A percentile compares a stretch with the other conserved stretches of the same genome.
Evolutionary conservation across 2,888 invertebrate species (phyloP).

Genomic region (Papilio protenor): DNA sequence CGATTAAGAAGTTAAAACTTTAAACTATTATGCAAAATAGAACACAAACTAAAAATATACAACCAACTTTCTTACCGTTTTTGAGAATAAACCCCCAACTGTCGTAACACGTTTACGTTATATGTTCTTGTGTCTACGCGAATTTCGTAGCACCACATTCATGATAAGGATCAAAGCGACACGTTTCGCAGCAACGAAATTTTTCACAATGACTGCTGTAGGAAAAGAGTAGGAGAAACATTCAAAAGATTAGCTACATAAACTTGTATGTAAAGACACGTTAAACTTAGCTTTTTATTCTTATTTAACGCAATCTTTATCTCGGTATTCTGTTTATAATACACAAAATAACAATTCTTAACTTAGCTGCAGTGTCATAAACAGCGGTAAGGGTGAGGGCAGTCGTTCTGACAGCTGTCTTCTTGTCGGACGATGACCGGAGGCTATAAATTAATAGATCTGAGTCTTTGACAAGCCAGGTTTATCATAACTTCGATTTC

Average conservation of each 20-base stretch:
- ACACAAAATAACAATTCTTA: neutral
- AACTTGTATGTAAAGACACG: neutral
- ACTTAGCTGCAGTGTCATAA: slow-evolving; percentile 23
- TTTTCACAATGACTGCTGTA: slow-evolving; percentile 28
- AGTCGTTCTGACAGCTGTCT: slow-evolving; percentile 72
- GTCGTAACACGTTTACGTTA: slow-evolving; percentile 71
- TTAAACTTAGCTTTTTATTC: neutral
- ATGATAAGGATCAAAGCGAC: slow-evolving; percentile 69
- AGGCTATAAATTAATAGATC: slow-evolving; percentile 79
- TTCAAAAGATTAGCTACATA: neutral
- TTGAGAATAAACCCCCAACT: slow-evolving; percentile 59
- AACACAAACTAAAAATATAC: neutral
- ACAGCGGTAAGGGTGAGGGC: slow-evolving; percentile 50
- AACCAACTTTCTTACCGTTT: slow-evolving; percentile 2
- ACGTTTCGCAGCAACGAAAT: slow-evolving; percentile 47
- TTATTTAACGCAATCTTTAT: neutral
- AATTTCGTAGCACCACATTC: slow-evolving; percentile 68
- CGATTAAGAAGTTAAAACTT: neutral
- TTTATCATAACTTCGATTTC: neutral
- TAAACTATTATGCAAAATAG: neutral
- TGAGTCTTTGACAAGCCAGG: slow-evolving; percentile 56
- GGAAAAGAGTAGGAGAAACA: neutral
- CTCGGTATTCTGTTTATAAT: neutral
- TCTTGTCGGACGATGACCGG: slow-evolving; percentile 70
- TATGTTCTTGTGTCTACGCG: slow-evolving; percentile 67